phyloP scores from a whole-genome alignment of 2,797 vertebrate species.

The Hoplostethus atlanticus region DNA sequence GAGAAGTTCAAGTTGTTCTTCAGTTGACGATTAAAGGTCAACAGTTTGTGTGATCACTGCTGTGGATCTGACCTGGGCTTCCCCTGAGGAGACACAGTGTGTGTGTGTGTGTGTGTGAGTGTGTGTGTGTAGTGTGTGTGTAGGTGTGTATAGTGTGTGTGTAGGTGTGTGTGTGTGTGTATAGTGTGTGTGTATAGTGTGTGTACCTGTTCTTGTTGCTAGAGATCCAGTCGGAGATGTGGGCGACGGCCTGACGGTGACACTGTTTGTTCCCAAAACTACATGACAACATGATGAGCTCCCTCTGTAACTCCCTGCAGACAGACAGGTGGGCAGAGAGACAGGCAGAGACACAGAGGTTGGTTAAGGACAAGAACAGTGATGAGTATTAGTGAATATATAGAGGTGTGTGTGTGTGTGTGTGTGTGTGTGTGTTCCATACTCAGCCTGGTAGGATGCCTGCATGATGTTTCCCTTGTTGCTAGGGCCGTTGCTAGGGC shows the following conservation, averaged over 20 bases:
- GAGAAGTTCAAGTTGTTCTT: too few species aligned
- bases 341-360: neutral
- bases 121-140: conserved; percentile 16
- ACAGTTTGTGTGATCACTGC: too few species aligned
- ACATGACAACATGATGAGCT: conserved; percentile 97
- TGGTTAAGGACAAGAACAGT: too few species aligned
- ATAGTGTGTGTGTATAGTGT: neutral
- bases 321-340: neutral
- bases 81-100: too few species aligned
- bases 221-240: conserved; percentile 99
- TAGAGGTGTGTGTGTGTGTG: neutral
- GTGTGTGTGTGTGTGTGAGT: neutral
- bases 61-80: neutral
- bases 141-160: neutral
- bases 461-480: conserved; percentile 88
- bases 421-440: conserved; percentile 56
- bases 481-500: conserved; percentile 68
- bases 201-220: conserved; percentile 96
- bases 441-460: conserved; percentile 95
- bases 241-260: conserved; percentile 93
- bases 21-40: too few species aligned
- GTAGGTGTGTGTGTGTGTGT: conserved; percentile 10
- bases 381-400: neutral
- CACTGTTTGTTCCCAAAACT: conserved; percentile 98
- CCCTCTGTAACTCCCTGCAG: conserved; percentile 91